Conservation (phyloP, 2,797 vertebrate genomes). For the Nyctalus aviator region DNA sequence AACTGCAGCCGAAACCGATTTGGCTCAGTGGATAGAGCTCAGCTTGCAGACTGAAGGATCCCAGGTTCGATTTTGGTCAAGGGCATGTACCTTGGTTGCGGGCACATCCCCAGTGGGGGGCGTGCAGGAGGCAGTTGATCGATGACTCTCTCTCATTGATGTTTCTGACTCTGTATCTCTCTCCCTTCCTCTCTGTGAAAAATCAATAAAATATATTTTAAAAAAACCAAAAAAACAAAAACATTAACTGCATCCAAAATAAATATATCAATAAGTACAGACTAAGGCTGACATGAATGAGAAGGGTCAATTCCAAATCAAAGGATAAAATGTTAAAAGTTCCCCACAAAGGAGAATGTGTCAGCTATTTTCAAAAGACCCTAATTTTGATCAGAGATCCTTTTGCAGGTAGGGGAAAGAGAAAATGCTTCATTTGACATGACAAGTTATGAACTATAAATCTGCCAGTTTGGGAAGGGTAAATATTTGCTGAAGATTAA, state of each 20-base stretch:
- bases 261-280: background rate
- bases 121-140: too few relatives aligned
- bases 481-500: constrained; percentile 75
- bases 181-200: too few relatives aligned
- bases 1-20: constrained; percentile 1
- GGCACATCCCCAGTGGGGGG: too few relatives aligned
- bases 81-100: too few relatives aligned
- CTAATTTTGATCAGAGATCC: constrained; percentile 24
- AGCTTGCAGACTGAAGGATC: too few relatives aligned
- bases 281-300: background rate
- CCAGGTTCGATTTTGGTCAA: too few relatives aligned
- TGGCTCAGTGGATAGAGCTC: too few relatives aligned
- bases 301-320: background rate
- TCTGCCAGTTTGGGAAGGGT: background rate
- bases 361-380: constrained; percentile 51
- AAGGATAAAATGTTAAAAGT: background rate
- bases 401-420: background rate
- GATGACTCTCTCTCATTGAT: too few relatives aligned
- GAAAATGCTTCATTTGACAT: constrained; percentile 61
- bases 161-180: too few relatives aligned
- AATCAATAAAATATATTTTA: too few relatives aligned
- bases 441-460: constrained; percentile 52
- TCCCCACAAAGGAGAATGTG: background rate
- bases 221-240: too few relatives aligned
- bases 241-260: background rate